phyloP scores from a whole-genome alignment of 2,113 vertebrate genomes.

The Saguinus midas region DNA sequence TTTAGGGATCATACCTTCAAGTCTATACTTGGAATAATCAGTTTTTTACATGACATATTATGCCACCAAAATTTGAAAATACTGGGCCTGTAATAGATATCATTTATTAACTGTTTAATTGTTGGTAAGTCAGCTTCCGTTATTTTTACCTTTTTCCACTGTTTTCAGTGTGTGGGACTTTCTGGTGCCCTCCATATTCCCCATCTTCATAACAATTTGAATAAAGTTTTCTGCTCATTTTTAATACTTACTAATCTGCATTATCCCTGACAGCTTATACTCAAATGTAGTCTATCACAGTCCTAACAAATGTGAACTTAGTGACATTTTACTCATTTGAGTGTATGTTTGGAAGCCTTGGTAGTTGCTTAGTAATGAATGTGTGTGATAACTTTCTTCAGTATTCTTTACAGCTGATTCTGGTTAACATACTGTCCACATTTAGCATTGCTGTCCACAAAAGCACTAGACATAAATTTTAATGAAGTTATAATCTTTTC shows the following conservation, averaged over 20 bases:
- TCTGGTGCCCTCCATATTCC: not conserved
- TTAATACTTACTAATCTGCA: not conserved
- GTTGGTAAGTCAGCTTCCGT: not conserved
- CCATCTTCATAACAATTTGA: not conserved
- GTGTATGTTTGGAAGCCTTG: not conserved
- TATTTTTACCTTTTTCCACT: not conserved
- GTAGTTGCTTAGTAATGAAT: not conserved
- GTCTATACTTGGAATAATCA: not conserved
- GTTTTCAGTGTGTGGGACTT: not conserved
- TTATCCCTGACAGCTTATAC: not conserved
- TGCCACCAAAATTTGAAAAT: not conserved
- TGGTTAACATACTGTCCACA: not conserved
- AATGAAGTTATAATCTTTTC: not conserved
- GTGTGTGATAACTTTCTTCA: not conserved
- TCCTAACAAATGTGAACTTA: not conserved
- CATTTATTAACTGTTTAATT: not conserved
- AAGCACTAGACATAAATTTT: not conserved
- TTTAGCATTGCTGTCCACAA: not conserved
- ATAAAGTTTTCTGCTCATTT: not conserved
- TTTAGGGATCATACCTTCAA: not conserved
- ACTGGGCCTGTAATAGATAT: not conserved
- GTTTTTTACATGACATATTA: not conserved
- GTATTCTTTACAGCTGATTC: not conserved
- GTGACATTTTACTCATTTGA: not conserved
- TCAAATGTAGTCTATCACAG: not conserved